Conservation (phyloP, 2,888 invertebrate genomes). For the Troglohyphantes excavatus region DNA sequence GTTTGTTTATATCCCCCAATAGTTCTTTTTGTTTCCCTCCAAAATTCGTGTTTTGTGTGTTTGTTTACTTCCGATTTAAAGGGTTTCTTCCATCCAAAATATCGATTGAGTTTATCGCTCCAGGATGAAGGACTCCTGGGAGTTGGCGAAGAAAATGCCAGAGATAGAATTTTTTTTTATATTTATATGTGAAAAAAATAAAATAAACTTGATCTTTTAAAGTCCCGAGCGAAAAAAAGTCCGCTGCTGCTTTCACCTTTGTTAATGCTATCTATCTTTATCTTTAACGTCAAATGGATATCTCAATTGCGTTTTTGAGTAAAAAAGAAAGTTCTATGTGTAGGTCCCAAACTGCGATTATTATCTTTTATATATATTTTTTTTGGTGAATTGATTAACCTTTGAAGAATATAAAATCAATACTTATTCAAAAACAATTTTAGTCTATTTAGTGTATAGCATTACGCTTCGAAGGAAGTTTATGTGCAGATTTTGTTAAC, state of each 20-base stretch:
- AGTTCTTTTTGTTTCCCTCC: constrained; percentile 52
- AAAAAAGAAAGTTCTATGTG: background rate
- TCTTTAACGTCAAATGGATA: constrained; percentile 24
- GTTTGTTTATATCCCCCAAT: constrained; percentile 58
- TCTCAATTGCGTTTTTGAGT: constrained; percentile 45
- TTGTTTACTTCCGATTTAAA: constrained; percentile 68
- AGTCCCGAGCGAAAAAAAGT: constrained; percentile 40
- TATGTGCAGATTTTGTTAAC: too few species aligned
- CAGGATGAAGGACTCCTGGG: constrained; percentile 54
- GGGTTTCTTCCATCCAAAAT: constrained; percentile 55
- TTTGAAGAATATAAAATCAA: too few species aligned
- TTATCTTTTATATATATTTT: too few species aligned
- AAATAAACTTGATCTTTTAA: constrained; percentile 50
- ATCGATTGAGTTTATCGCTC: constrained; percentile 68
- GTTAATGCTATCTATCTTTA: constrained; percentile 48
- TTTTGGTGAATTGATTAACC: too few species aligned
- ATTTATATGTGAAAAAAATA: background rate
- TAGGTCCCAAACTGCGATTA: too few species aligned
- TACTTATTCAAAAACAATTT: too few species aligned
- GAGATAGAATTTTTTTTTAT: constrained; percentile 1
- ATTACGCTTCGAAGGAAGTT: too few species aligned
- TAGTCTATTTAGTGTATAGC: too few species aligned
- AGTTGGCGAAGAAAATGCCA: constrained; percentile 45
- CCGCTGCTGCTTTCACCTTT: constrained; percentile 28
- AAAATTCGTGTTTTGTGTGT: constrained; percentile 63